Evolutionary conservation across 2,888 invertebrate species (phyloP).

Genomic region (Acleris sparsana): DNA sequence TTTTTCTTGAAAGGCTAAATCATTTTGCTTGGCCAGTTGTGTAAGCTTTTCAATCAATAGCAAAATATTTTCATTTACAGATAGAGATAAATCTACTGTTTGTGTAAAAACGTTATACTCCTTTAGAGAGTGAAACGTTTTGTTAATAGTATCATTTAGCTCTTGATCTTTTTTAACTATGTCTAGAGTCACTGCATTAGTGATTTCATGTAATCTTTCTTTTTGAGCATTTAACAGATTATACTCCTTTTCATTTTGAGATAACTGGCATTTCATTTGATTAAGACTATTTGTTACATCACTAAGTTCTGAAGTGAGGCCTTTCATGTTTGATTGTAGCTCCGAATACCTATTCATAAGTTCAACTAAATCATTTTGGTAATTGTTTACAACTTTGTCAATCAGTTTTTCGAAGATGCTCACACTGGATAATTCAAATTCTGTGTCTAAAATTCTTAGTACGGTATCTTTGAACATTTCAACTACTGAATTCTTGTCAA

Average conservation of each 20-base stretch:
- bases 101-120: conserved; percentile 51
- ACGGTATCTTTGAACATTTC: conserved; percentile 57
- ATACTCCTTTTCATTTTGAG: conserved; percentile 62
- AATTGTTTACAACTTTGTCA: conserved; percentile 49
- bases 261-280: conserved; percentile 55
- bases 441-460: conserved; percentile 57
- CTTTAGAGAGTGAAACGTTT: conserved; percentile 54
- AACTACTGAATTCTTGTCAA: conserved; percentile 43
- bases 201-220: conserved; percentile 65
- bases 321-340: conserved; percentile 51
- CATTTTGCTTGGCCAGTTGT: conserved; percentile 41
- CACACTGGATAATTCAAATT: conserved; percentile 54
- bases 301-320: conserved; percentile 51
- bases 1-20: conserved; percentile 45
- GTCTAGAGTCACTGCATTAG: conserved; percentile 66
- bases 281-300: conserved; percentile 54
- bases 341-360: conserved; percentile 50
- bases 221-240: conserved; percentile 61
- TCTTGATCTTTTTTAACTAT: conserved; percentile 63
- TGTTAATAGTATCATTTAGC: conserved; percentile 51
- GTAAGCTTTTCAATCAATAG: conserved; percentile 56
- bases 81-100: conserved; percentile 49
- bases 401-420: conserved; percentile 56
- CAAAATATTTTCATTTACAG: conserved; percentile 50
- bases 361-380: conserved; percentile 50